Base-by-base conservation (phyloP, 2,797 vertebrate species). In the Thripadectes ignobilis region DNA sequence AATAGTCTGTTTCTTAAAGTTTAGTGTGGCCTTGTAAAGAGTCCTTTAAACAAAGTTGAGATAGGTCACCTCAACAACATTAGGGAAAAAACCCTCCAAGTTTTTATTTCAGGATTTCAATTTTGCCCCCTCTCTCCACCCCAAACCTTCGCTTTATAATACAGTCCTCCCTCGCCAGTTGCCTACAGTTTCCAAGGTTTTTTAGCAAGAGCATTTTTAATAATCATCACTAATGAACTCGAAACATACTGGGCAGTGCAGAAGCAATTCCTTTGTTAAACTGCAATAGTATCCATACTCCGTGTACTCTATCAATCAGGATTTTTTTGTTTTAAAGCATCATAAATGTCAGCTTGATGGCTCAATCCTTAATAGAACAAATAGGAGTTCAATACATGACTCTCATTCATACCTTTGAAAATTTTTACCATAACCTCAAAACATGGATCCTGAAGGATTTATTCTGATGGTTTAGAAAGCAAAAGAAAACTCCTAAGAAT, bases 71-170 rank as follows among this genome's bases (percentile, higher is more conserved):
- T 51, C 24, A 6, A 46, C 26, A 93, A 45, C 12, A 54, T 4
- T 12, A 46, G 14, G 20, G 18, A 62, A 58, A 80, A n/a, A 9
- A 3, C 2, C 2, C 2, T 0, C 3, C 4, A 34, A 32, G 32
- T 27, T 43, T 38, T 29, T 51, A 67, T 63, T 77, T 61, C 55
- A 71, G 38, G 8, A 67, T 76, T 43, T 66, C 7, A 71, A 77
- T 51, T 26, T 36, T 20, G 26, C 17, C 12, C 7, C 10, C 14
- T 7, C 9, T 0, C 19, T 7, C 12, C 0, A 0, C 9, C 5
- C 7, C 3, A 10, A 55, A n/a, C 14, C 16, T 58, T 55, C 71
- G 32, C 43, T 85, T 85, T 63, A 67, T 32, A 74, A 72, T 27
- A 32, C 36, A 39, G 6, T 29, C 20, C 41, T 68, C 27, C 39